Base-by-base conservation (phyloP, 2,888 invertebrate species). In the Zhuqinia jingwanae region DNA sequence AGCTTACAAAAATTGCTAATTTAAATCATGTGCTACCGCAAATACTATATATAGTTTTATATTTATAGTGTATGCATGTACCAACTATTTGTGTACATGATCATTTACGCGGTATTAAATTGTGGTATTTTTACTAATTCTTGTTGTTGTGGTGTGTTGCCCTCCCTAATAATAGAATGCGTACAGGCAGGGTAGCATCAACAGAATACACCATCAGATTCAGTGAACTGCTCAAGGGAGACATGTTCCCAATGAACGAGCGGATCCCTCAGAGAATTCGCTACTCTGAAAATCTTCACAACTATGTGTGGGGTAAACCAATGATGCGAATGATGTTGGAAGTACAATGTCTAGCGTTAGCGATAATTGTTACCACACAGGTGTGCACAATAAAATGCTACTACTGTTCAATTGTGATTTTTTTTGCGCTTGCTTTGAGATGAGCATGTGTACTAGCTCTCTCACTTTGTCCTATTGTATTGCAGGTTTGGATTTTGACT, bases 281-380 rank as follows among this genome's bases (percentile, higher is more conserved):
- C n/a, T 85, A 79, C 60, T 17, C 60, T 17, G 85, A 85, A 36
- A 78, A 85, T 20, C 15, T 47, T 0, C 25, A 27, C 0, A 17
- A 70, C n/a, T 85, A 85, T 15, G 50, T 79, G 17, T 85, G 85
- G 85, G 85, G 85, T 8, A 85, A 73, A 30, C 45, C 85, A 10
- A 50, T 73, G 30, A 85, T 78, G 45, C 78, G 85, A 22, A 85
- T 85, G 85, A 45, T 85, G 22, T 8, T 85, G 27, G 85, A 85
- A 27, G 63, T 85, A 5, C 85, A 85, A n/a, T 85, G 85, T 15
- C 36, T 85, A 11, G 79, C 75, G 0, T 60, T 85, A 13, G 85
- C 75, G 3, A 58, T 79, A 20, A 80, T 85, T 3, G 85, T 85
- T 20, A 63, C 75, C 1, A 70, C 79, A n/a, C 85, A 85, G 47